A percentile compares a stretch with the other conserved stretches of the same genome.
Conservation (phyloP, 2,113 vertebrate genomes). For the Anarhynchus alexandrinus region DNA sequence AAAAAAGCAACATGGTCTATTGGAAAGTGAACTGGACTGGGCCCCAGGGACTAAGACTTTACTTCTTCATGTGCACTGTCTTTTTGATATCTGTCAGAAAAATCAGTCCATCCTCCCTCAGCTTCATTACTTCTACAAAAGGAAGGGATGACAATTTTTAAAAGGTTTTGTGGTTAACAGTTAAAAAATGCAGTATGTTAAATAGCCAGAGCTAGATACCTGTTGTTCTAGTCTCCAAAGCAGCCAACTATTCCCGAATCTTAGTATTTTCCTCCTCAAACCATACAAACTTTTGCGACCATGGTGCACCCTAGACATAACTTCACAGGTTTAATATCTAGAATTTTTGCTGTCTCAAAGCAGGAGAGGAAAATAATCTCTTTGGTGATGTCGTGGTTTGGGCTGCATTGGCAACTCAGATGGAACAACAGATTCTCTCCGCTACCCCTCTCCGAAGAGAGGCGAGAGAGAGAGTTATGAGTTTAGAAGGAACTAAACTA, state of each 20-base stretch:
- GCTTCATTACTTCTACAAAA: not conserved
- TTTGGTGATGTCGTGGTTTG: not conserved
- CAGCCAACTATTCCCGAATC: not conserved
- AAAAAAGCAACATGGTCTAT: not conserved
- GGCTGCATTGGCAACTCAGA: no score
- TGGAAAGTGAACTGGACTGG: not conserved
- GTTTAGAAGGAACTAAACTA: no score
- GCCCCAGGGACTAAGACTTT: not conserved
- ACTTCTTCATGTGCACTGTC: no score
- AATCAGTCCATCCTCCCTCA: not conserved
- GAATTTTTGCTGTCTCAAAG: not conserved
- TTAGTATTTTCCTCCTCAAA: not conserved
- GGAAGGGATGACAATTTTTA: not conserved
- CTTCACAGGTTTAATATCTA: not conserved
- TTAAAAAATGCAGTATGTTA: not conserved
- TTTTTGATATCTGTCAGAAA: not conserved
- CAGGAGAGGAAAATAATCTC: not conserved
- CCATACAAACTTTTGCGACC: not conserved
- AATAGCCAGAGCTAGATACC: not conserved
- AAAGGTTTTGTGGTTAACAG: not conserved
- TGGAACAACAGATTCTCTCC: no score
- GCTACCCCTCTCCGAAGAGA: no score
- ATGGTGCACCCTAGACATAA: not conserved
- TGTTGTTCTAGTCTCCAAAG: not conserved
- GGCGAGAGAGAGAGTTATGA: no score